A percentile compares a stretch with the other conserved stretches of the same genome.
Conservation (phyloP, 2,888 invertebrate genomes). For the Cremastinae sp. region DNA sequence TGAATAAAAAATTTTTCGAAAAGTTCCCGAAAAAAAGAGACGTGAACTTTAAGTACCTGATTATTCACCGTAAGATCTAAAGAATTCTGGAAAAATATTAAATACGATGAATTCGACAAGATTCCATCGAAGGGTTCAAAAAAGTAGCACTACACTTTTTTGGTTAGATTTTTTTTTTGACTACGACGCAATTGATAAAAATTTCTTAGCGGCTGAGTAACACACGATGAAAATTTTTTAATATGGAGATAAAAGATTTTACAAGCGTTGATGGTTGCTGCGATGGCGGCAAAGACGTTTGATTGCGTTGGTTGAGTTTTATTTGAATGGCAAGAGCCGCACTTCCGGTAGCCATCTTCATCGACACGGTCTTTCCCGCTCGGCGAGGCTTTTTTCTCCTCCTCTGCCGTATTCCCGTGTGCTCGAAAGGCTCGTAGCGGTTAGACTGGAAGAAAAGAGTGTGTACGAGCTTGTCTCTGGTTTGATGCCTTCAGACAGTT, state of each 20-base stretch:
- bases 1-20: no score
- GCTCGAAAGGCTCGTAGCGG: not conserved
- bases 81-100: no score
- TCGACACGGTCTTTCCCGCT: conserved; percentile 35
- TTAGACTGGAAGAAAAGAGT: conserved; percentile 20
- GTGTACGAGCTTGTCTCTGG: conserved; percentile 34
- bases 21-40: no score
- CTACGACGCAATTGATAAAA: no score
- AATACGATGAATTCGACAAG: no score
- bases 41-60: no score
- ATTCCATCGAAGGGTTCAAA: no score
- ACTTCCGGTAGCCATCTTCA: conserved; percentile 56
- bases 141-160: no score
- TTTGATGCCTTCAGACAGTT: conserved; percentile 65
- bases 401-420: conserved; percentile 7
- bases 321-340: conserved; percentile 40
- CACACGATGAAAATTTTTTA: not conserved
- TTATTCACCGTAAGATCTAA: no score
- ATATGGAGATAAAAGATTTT: not conserved
- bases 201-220: no score
- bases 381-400: conserved; percentile 32
- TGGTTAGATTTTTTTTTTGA: no score
- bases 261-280: not conserved
- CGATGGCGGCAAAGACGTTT: conserved; percentile 1
- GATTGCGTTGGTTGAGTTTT: conserved; percentile 4